These are phyloP conservation scores for Neuroscelio doddi DNA, from an alignment of 2,888 invertebrate species.

Conservation along the genomic window DNA sequence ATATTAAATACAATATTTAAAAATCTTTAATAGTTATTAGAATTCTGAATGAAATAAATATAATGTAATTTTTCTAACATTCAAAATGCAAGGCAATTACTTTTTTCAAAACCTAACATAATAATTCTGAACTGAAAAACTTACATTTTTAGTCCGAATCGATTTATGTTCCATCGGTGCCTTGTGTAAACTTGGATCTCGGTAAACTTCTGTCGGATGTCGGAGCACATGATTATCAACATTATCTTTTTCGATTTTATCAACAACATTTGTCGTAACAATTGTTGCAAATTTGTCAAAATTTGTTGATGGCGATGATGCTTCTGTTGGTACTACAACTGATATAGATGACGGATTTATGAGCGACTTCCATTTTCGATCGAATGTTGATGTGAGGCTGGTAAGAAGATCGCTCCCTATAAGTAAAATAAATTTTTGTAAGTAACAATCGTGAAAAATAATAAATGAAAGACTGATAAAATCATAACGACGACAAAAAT, in stretches of 20 bases:
- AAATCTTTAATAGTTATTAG: too few species aligned
- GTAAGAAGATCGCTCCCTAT: constrained; percentile 88
- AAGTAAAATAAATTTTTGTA: constrained; percentile 66
- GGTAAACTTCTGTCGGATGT: constrained; percentile 58
- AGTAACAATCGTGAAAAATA: constrained; percentile 19
- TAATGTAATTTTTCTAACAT: too few species aligned
- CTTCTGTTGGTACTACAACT: constrained; percentile 26
- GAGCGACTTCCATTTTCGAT: constrained; percentile 85
- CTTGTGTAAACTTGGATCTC: constrained; percentile 67
- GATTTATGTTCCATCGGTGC: constrained; percentile 58
- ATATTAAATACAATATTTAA: too few species aligned
- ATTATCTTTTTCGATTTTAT: constrained; percentile 67
- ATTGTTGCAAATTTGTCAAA: constrained; percentile 15
- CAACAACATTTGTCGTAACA: constrained; percentile 51
- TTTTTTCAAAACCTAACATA: neutral
- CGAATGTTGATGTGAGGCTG: constrained; percentile 88
- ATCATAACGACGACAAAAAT: constrained; percentile 16
- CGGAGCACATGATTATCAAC: constrained; percentile 40
- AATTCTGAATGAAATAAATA: too few species aligned
- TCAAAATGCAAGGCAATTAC: too few species aligned
- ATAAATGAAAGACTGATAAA: constrained; percentile 16
- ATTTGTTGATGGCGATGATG: constrained; percentile 10
- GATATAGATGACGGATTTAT: constrained; percentile 75
- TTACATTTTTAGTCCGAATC: constrained; percentile 59
- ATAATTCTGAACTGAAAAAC: constrained; percentile 18